Base-by-base conservation (phyloP, 2,888 invertebrate genomes). In the Rhagonycha fulva region DNA sequence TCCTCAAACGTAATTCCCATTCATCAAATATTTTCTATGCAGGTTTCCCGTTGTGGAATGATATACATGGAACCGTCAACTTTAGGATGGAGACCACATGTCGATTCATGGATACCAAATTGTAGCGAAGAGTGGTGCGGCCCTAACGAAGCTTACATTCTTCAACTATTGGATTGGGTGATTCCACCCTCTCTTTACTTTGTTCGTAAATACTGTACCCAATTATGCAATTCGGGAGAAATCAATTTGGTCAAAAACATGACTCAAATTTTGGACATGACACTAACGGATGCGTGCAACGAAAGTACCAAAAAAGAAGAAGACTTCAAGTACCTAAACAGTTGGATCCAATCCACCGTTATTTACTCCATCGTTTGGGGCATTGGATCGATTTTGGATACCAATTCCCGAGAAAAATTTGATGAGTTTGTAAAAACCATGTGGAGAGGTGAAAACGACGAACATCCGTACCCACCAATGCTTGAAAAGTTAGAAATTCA, bases 61-160 rank as follows among this genome's bases (percentile, higher is more conserved):
- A 94, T 96, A 81, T 96, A 95, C 86, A 92, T 98, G 90, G 97
- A 98, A 87, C 94, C 97, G 0, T 87, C 90, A 1, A 93, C 94
- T 1, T 89, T 98, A 7, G 97, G 97, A 3, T 97, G 96, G 93
- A 89, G 90, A 79, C 94, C 96, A 0, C 93, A 96, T 83, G 90
- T 95, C 26, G 90, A 91, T 79, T 96, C 96, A 0, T 98, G 98
- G 97, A 82, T 96, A 1, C 91, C 92, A 10, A 90, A 88, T 12
- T 88, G 91, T 23, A 92, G 91, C 87, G 90, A 89, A 3, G 87
- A 89, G 62, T 95, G 95, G 93, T 88, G 89, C 62, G 90, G 89
- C 24, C 92, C 92, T 61, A 91, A 91, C 80, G 89, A 89, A 75
- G 89, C 90, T 9, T 89, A 91, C 66, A 89, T 96, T 76, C 87